These are phyloP conservation scores for Tricholaema leucomelas DNA, from an alignment of 2,113 vertebrate species.

Conservation along the genomic window DNA sequence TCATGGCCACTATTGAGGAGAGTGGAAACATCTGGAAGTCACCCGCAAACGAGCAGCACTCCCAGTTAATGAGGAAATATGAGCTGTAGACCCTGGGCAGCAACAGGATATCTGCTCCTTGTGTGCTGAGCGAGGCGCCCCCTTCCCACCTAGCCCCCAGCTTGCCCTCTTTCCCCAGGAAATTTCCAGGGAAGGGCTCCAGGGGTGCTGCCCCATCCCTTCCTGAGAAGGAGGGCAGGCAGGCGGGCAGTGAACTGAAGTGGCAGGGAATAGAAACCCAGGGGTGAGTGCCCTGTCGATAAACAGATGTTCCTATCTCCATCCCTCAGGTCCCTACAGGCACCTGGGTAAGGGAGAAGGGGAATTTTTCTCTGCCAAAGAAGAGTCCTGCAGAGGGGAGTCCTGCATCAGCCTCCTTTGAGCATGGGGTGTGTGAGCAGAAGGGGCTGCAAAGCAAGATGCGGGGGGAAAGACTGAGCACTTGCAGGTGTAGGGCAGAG, in stretches of 20 bases:
- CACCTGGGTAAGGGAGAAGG: neutral
- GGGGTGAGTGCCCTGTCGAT: neutral
- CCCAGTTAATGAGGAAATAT: slow-evolving; percentile 67
- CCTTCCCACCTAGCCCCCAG: neutral
- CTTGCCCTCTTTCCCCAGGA: neutral
- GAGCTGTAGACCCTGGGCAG: slow-evolving; percentile 27
- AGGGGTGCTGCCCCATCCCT: neutral
- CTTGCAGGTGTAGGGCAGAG: neutral
- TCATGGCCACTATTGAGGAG: neutral
- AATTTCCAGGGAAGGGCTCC: neutral
- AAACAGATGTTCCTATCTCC: neutral
- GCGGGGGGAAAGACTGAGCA: neutral
- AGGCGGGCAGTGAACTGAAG: neutral
- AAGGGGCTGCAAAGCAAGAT: neutral
- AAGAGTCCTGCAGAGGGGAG: neutral
- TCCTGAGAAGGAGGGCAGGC: neutral
- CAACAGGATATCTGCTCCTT: slow-evolving; percentile 56
- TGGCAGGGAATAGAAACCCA: neutral
- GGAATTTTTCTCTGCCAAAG: neutral
- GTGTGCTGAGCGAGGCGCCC: neutral
- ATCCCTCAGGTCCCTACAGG: neutral
- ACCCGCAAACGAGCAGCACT: neutral
- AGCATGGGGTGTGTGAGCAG: neutral
- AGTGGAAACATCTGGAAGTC: slow-evolving; percentile 69
- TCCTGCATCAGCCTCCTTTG: neutral